A percentile compares a stretch with the other conserved stretches of the same genome.
Conservation (phyloP, 2,113 vertebrate species). For the Nerophis ophidion region DNA sequence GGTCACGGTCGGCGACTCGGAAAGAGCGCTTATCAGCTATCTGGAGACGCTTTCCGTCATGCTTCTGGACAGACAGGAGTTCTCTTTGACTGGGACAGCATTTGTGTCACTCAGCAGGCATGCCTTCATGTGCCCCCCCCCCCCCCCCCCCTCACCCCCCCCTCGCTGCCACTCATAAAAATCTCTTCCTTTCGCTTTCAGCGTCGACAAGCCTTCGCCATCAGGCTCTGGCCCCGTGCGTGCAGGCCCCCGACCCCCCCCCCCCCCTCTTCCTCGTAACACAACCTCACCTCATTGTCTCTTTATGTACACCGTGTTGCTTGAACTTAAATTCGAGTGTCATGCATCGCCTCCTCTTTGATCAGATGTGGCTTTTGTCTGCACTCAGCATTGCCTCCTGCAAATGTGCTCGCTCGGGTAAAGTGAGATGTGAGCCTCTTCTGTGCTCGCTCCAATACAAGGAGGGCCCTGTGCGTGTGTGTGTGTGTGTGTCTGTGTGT, state of each 20-base stretch:
- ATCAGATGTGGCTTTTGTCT: slow-evolving; percentile 78
- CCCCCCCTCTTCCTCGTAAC: slow-evolving; percentile 28
- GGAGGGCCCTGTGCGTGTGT: slow-evolving; percentile 75
- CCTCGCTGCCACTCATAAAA: slow-evolving; percentile 22
- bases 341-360: slow-evolving; percentile 74
- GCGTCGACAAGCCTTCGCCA: neutral
- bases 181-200: neutral
- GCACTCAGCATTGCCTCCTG: slow-evolving; percentile 59
- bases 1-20: slow-evolving; percentile 48
- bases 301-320: slow-evolving; percentile 42
- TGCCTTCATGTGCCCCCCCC: slow-evolving; percentile 37
- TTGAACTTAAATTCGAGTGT: slow-evolving; percentile 66
- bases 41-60: slow-evolving; percentile 57
- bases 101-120: slow-evolving; percentile 61
- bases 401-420: slow-evolving; percentile 61
- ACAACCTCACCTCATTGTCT: slow-evolving; percentile 34
- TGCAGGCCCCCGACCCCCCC: slow-evolving; percentile 3
- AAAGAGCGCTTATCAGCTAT: slow-evolving; percentile 59
- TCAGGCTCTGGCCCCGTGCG: neutral
- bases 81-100: slow-evolving; percentile 48
- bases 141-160: neutral
- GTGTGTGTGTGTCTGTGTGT: slow-evolving; percentile 5
- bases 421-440: slow-evolving; percentile 75
- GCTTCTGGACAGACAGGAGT: slow-evolving; percentile 53
- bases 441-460: slow-evolving; percentile 75